Evolutionary conservation across 1,140 invertebrate genomes (phyloP), one percentile per base, ranked within the genome.

Genomic region (Liolophura sinensis): DNA sequence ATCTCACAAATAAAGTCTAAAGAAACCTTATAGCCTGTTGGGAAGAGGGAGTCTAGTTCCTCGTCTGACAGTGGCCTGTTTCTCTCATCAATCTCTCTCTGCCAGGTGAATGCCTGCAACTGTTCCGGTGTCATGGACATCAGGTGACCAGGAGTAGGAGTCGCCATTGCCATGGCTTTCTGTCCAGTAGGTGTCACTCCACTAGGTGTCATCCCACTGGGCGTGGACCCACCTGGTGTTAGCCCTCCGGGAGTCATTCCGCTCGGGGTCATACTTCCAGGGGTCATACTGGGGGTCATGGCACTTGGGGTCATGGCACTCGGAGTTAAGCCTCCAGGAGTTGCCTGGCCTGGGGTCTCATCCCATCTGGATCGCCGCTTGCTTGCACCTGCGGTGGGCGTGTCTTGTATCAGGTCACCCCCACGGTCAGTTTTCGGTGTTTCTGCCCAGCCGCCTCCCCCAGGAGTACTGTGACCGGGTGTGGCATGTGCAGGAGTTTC

Each of bases 111-210:
- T 0, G 96, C 95, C 82, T 99, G 97, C 67, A 99, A 85, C 84
- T 99, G 97, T 85, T 99, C 98, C 0, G 98, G 97, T 0, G 98
- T 99, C 97, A 99, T 99, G 1, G 94, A 92, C 70, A 96, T 91
- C 56, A 98, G 86, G 78, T 98, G 96, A 57, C 89, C 88, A 0
- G 96, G 95, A 0, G 96, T 97, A 0, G 98, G 98, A 0, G 98
- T 99, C 0, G 94, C 94, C 91, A 99, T 92, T 0, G 90, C 95
- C 95, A 99, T 98, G 0, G 98, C 97, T 83, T 97, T 97, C 0
- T 92, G 87, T 52, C 98, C 98, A 24, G 96, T 92, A 0, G 98
- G 98, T 1, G 97, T 99, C 1, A 90, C 88, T 14, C 79, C 82
- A 61, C 82, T 81, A 0, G 81, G 82, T 47, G 89, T 90, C 71